Percentiles rank a stretch among this genome's conserved stretches.
Conservation (phyloP, 2,888 invertebrate genomes). For the Stictocephala bisonia region DNA sequence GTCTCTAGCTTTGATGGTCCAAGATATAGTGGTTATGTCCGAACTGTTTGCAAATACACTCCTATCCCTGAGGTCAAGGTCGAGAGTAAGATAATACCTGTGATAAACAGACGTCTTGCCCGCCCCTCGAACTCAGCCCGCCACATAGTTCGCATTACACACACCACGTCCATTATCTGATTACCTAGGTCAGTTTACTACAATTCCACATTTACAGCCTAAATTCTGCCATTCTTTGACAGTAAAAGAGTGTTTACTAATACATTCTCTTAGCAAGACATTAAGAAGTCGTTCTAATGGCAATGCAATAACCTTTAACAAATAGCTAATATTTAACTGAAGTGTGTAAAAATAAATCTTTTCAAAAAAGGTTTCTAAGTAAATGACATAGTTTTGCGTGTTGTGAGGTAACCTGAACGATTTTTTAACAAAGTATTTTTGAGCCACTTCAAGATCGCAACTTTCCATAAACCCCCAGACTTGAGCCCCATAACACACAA, state of each 20-base stretch:
- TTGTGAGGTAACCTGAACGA: constrained; percentile 36
- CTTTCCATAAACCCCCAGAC: constrained; percentile 37
- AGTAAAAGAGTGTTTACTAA: too few species aligned
- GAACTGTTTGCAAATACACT: not conserved
- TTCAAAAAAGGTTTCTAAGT: constrained; percentile 41
- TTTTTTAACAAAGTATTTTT: constrained; percentile 40
- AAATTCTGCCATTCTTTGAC: too few species aligned
- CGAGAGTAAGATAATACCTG: not conserved
- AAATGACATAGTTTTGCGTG: constrained; percentile 42
- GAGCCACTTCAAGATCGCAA: constrained; percentile 29
- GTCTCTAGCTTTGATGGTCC: constrained; percentile 11
- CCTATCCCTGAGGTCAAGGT: constrained; percentile 4
- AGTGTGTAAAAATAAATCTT: constrained; percentile 20
- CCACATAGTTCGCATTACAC: too few species aligned
- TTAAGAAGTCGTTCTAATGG: constrained; percentile 3
- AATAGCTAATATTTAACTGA: not conserved
- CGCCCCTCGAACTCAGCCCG: not conserved
- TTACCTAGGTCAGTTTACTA: too few species aligned
- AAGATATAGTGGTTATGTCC: not conserved
- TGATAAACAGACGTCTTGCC: not conserved
- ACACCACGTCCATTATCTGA: too few species aligned
- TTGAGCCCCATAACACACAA: constrained; percentile 44
- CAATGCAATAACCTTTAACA: not conserved
- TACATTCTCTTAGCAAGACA: constrained; percentile 19
- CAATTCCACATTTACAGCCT: too few species aligned